A percentile compares a stretch with the other conserved stretches of the same genome.
These are phyloP conservation scores for Eupeodes latifasciatus DNA, from an alignment of 2,888 invertebrate species.

Conservation along the genomic window DNA sequence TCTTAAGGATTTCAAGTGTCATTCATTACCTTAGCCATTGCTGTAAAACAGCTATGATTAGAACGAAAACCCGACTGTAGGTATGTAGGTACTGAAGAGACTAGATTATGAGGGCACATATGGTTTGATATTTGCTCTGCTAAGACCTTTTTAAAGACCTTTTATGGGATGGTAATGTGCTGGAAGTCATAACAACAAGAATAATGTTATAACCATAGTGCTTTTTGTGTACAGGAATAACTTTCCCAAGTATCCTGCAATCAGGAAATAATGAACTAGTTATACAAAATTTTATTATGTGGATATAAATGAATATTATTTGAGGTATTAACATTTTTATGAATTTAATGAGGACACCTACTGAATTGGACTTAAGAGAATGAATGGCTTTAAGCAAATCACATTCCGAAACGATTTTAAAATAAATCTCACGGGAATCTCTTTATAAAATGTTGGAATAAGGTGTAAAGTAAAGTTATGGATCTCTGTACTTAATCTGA, in stretches of 20 bases:
- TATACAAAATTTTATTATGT: not conserved
- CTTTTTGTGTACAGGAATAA: not conserved
- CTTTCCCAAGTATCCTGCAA: not conserved
- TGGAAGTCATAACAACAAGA: too few species aligned
- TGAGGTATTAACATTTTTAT: not conserved
- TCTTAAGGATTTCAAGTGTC: too few species aligned
- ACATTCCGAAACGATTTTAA: not conserved
- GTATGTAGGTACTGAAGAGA: not conserved
- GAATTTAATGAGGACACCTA: not conserved
- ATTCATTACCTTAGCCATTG: too few species aligned
- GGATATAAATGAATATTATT: not conserved
- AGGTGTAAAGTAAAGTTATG: too few species aligned
- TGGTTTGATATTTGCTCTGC: too few species aligned
- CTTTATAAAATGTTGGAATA: too few species aligned
- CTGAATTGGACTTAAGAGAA: not conserved
- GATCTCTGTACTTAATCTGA: too few species aligned
- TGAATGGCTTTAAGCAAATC: not conserved
- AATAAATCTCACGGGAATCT: not conserved
- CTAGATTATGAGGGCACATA: too few species aligned
- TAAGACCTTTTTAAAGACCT: too few species aligned
- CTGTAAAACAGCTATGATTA: too few species aligned
- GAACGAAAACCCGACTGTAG: too few species aligned
- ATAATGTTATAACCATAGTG: not conserved
- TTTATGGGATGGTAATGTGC: too few species aligned
- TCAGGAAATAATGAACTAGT: not conserved